Base-by-base conservation (phyloP, 1,140 invertebrate genomes). In the Hypothenemus hampei region DNA sequence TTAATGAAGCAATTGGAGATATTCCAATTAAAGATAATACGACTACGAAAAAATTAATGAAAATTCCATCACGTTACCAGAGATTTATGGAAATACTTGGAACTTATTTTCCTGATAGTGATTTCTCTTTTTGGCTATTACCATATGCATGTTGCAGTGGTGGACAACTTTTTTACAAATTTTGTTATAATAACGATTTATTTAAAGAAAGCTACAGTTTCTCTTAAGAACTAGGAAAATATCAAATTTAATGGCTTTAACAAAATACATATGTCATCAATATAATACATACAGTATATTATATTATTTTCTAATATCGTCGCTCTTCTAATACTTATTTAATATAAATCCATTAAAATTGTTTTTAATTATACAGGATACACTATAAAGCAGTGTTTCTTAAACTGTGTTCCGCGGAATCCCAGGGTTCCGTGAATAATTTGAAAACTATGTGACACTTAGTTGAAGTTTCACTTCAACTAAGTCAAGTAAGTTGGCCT, bases 131-230 rank as follows among this genome's bases (percentile, higher is more conserved):
- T 18, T 37, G 63, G 29, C 48, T 66, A 20, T 37, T 63, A 20
- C 66, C 66, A 7, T 68, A 65, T 29, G 64, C 59, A 11, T 66
- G 62, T 50, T 68, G 58, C 37, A 56, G 37, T 26, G 55, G 62
- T 29, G 66, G 64, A 2, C 66, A 66, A 15, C 45, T 66, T 3
- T 66, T 59, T 41, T 68, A 66, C 23, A 65, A 58, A 39, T 62
- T 62, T 31, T 51, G 41, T 21, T 52, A 59, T 24, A 47, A 44
- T 20, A 19, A 39, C n/a, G 35, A 46, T 7, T 6, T 44, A 3
- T 46, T 37, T 39, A 45, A 36, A 24, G 29, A 45, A 36, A 54
- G 41, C 23, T 54, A 54, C 43, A 54, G 51, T 15, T 39, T 54
- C n/a, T 11, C 22, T 6, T 54, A 54, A 36, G 24, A 39, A 29